These are phyloP conservation scores for Manduca sexta DNA, from an alignment of 1,140 invertebrate species.

Conservation along the genomic window DNA sequence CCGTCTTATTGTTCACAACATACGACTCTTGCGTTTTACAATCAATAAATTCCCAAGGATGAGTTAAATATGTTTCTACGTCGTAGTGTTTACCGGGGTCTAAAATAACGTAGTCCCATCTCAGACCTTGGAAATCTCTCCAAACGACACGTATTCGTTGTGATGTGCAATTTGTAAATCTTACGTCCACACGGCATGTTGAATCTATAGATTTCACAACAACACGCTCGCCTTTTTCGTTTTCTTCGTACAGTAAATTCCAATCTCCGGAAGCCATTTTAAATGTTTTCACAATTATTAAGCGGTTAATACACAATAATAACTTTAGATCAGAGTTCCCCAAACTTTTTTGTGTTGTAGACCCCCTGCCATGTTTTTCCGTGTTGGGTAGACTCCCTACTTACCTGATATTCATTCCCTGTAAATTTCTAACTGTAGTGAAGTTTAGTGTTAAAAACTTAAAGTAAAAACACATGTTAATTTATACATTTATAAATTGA, in stretches of 20 bases:
- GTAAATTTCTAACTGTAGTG: too few species aligned
- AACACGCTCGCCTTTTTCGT: conserved; percentile 42
- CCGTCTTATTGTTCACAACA: conserved; percentile 57
- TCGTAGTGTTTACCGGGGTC: conserved; percentile 71
- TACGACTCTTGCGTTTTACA: conserved; percentile 75
- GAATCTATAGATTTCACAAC: conserved; percentile 66
- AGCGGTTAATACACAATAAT: too few species aligned
- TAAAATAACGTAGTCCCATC: conserved; percentile 37
- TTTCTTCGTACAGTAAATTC: conserved; percentile 42
- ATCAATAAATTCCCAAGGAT: conserved; percentile 84
- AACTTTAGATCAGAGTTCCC: too few species aligned
- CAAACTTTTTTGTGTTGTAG: too few species aligned
- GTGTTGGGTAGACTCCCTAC: too few species aligned
- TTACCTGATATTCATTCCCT: too few species aligned
- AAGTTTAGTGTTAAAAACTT: too few species aligned
- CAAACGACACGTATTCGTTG: conserved; percentile 80
- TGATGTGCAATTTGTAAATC: conserved; percentile 80
- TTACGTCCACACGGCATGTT: conserved; percentile 74
- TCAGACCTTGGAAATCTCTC: conserved; percentile 80
- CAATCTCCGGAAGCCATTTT: not conserved
- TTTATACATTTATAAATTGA: too few species aligned
- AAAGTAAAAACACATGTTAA: too few species aligned
- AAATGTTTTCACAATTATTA: too few species aligned
- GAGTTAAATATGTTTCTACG: conserved; percentile 81
- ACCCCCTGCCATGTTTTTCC: too few species aligned